Base-by-base conservation (phyloP, 2,113 vertebrate genomes). In the Oreochromis aureus region DNA sequence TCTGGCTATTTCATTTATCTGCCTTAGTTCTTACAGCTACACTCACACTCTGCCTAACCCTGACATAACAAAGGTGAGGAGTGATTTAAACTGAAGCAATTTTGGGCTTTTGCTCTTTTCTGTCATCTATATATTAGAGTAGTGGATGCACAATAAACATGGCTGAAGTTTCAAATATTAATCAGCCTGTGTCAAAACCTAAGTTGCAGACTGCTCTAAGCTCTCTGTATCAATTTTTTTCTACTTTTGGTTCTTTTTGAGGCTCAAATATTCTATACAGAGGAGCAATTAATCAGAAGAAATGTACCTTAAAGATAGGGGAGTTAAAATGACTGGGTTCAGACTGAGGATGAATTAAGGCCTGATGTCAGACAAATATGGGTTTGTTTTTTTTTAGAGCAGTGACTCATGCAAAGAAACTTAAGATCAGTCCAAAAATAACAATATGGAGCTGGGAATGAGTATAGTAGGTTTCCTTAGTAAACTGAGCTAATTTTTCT, bases 1-100 rank as follows among this genome's bases (percentile, higher is more conserved):
- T 81, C 81, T 97, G 79, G 89, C 96, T 6, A 16, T 96, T 41
- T 94, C 96, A 1, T 96, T 97, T 36, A 88, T 96, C 51, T 63
- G 88, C 82, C 83, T 96, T 83, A 87, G 95, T 46, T 86, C 89
- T 58, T 97, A 97, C 78, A 94, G 54, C 87, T 83, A 91, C 81
- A 92, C 84, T 83, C 94, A 96, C 71, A 87, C 61, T 8, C 88
- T 96, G 7, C 93, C 93, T 63, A 96, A 97, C 88, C 96, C 96
- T 16, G 96, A 97, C 79, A 90, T 61, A n/a, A 12, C 12, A 80
- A 88, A 94, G 90, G 97, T 97, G 87, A 93, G 83, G 27, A n/a
- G 3, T 39, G 2, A 2, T 41, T 69, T 19, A 18, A 78, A 78
- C 3, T 13, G 30, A 30, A 32, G 18, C 27, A 34, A 12, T 78